Base-by-base conservation (phyloP, 2,113 vertebrate genomes). In the Cavia aperea region DNA sequence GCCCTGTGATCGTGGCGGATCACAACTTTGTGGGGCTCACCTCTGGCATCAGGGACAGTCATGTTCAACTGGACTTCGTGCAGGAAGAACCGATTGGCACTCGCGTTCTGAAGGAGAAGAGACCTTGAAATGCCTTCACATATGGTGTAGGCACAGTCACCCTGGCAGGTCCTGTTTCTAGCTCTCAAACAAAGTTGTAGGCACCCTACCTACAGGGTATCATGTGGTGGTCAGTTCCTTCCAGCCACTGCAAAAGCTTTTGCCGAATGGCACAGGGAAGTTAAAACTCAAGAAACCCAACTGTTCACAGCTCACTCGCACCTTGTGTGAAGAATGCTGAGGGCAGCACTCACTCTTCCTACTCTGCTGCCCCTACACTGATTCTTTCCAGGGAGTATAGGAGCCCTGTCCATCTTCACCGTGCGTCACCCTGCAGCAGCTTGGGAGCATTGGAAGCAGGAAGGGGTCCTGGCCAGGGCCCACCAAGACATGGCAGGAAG, bases 51-150 rank as follows among this genome's bases (percentile, higher is more conserved):
- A 0, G 97, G 9, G 91, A 98, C 92, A 87, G 46, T 94, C 0
- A 91, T 96, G 14, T 36, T 98, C 82, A 98, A 8, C 60, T 4
- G 60, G 91, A 98, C 93, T 33, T 94, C 96, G 89, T 93, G 92
- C n/a, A 98, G 96, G 88, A 97, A 98, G 93, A 97, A 98, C 33
- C 85, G 97, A 72, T 90, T 97, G 56, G 95, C 54, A 96, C 63
- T 98, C 70, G 95, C 13, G 31, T 98, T 98, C 98, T 98, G 96
- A 83, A 26, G 93, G 93, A 95, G 63, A 94, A 86, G 60, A 33
- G 8, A 75, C 5, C 60, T 16, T 79, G 77, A 79, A 31, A 16
- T 79, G 46, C 46, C 46, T 77, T 49, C 73, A 9, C 19, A 31
- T 54, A 56, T 36, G 16, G 33, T 31, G 1, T 21, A 19, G 51